Conservation (phyloP, 2,797 vertebrate species). For the Tauraco hartlaubi region DNA sequence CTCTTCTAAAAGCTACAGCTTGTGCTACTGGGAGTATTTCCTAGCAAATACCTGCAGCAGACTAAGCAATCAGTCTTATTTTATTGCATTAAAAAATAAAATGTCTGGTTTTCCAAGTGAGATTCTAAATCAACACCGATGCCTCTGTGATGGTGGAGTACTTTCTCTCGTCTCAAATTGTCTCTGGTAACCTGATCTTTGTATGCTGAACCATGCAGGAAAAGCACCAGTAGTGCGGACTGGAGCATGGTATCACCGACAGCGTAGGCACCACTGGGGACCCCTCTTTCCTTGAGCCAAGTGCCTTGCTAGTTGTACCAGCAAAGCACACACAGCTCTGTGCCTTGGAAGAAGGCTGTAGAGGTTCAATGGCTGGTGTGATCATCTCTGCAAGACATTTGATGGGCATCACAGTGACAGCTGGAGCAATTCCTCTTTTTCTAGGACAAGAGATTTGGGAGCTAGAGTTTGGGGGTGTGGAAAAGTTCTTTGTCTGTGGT, state of each 20-base stretch:
- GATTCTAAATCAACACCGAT: background rate
- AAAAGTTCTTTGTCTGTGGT: background rate
- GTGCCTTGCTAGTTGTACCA: background rate
- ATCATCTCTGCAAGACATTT: background rate
- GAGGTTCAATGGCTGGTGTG: background rate
- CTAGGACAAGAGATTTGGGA: background rate
- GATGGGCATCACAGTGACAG: background rate
- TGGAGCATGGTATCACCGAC: background rate
- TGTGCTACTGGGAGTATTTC: background rate
- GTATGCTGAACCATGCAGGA: background rate
- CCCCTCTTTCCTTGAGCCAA: background rate
- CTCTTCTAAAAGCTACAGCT: background rate
- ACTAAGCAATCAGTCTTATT: background rate
- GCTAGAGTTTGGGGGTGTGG: background rate
- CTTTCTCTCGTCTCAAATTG: background rate
- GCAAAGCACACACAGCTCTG: background rate
- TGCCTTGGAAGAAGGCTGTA: background rate
- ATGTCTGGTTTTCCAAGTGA: background rate
- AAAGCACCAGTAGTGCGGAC: background rate
- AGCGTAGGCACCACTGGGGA: rapidly evolving
- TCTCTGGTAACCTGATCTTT: background rate
- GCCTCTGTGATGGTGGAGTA: background rate
- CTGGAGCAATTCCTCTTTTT: background rate
- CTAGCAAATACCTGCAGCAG: background rate
- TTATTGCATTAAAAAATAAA: background rate